Evolutionary conservation across 23 tunicate genomes (phyloP), one percentile per base, ranked within the genome.

Genomic region (Ciona savignyi): DNA sequence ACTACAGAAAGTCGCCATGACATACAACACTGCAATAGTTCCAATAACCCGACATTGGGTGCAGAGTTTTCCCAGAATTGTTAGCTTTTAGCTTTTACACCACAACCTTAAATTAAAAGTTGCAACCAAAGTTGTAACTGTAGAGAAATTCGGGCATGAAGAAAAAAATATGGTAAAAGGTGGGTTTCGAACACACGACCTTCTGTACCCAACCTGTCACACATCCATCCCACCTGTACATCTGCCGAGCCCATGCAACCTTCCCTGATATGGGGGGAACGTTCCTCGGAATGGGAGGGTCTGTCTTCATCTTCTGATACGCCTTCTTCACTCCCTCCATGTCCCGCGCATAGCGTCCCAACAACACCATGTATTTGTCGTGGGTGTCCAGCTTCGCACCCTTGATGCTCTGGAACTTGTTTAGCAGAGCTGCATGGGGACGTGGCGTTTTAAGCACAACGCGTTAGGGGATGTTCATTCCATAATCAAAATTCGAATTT

Each of bases 231-330:
- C 9, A 84, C 89, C 89, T 71, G 76, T 78, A 85, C 84, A 78
- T 74, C 67, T 85, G 84, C 3, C 92, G 70, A 27, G 95, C 83
- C 95, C 95, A 88, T 6, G 95, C 74, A 62, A 88, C 76, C 32
- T 78, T 81, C 32, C 87, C 87, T 27, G 95, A 67, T 23, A 88
- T 78, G 1, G 95, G 95, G 9, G 95, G 95, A 56, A 88, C 67
- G 61, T 88, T 88, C 35, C 87, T 42, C 1, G 95, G 83, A 15
- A 76, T 83, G 20, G 87, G 95, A 25, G 95, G 95, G 71, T 81
- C 87, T 1, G 77, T 82, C 68, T 88, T 88, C 83, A 81, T 83
- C 70, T 88, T 88, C 69, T 88, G 86, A 32, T 88, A 88, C 51
- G 80, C 80, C 77, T 81, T 81, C 33, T 82, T 82, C 42, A 81